phyloP scores from a whole-genome alignment of 2,888 invertebrate species.

The Ptilodon capucinus region DNA sequence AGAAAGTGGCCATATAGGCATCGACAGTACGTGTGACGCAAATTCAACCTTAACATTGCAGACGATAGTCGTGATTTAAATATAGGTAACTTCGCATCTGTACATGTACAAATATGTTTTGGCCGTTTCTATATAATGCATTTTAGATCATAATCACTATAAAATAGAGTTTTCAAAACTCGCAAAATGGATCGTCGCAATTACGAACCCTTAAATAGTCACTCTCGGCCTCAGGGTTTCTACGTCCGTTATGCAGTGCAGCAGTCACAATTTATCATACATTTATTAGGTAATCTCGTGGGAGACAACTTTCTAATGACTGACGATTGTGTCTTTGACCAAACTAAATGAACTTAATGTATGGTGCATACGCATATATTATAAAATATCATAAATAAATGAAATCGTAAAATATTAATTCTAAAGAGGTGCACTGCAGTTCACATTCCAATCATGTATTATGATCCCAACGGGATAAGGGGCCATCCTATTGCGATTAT shows the following conservation, averaged over 20 bases:
- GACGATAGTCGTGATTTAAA: slow-evolving; percentile 73
- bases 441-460: too few relatives aligned
- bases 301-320: slow-evolving; percentile 37
- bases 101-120: slow-evolving; percentile 45
- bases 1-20: slow-evolving; percentile 47
- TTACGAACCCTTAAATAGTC: background rate
- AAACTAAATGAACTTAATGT: too few relatives aligned
- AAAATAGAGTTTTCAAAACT: slow-evolving; percentile 14
- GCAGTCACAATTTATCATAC: slow-evolving; percentile 33
- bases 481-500: too few relatives aligned
- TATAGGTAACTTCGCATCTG: slow-evolving; percentile 63
- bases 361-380: too few relatives aligned
- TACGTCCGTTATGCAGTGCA: slow-evolving; percentile 40
- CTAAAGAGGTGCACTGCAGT: too few relatives aligned
- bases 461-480: too few relatives aligned
- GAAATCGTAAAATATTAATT: too few relatives aligned
- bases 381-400: too few relatives aligned
- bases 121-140: slow-evolving; percentile 45
- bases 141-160: slow-evolving; percentile 35
- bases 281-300: slow-evolving; percentile 32
- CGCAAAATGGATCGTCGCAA: slow-evolving; percentile 10
- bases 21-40: slow-evolving; percentile 58
- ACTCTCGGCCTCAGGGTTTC: slow-evolving; percentile 51
- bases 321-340: too few relatives aligned
- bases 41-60: slow-evolving; percentile 80